Evolutionary conservation across 1,140 invertebrate genomes (phyloP), one percentile per base, ranked within the genome.

Genomic region (Trachymyrmex septentrionalis): DNA sequence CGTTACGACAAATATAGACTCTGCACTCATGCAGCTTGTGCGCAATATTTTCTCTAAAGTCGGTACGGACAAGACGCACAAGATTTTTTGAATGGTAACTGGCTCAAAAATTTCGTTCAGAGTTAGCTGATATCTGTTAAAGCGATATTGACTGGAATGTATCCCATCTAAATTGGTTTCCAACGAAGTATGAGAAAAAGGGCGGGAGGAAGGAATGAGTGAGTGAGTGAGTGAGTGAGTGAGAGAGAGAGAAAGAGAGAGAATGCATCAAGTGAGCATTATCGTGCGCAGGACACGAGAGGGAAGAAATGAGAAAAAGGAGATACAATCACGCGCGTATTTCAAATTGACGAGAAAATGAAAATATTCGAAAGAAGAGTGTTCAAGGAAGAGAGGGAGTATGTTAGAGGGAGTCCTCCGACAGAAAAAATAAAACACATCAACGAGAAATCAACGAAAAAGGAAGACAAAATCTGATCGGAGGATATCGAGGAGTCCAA

Each of bases 101-200:
- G 14, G 67, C 24, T 21, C 38, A 34, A 44, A 4, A 24, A 71
- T 57, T 1, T 3, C 2, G 12, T 24, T 27, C 21, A 14, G 48
- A n/a, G 16, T 27, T 21, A 14, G 59, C 48, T 30, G 50, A 72
- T 57, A 53, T 59, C 34, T 14, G 3, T 16, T 27, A 30, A 12
- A 69, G 6, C n/a, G n/a, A 69, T 2, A 30, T 85, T 27, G 21
- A 19, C 44, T 24, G 34, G 59, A 48, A n/a, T 21, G 66, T 87
- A 77, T 80, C 24, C 16, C 6, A 27, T 24, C 44, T 57, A 76
- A 85, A 85, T 90, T 86, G 73, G 63, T 86, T 85, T 86, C 67
- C 88, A 59, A 86, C 84, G 53, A 88, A 14, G 57, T 3, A 14
- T 16, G 12, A 66, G 5, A 50, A 7, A 82, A 34, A 55, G 30